Base-by-base conservation (phyloP, 2,888 invertebrate species). In the Himalopsyche anomala region DNA sequence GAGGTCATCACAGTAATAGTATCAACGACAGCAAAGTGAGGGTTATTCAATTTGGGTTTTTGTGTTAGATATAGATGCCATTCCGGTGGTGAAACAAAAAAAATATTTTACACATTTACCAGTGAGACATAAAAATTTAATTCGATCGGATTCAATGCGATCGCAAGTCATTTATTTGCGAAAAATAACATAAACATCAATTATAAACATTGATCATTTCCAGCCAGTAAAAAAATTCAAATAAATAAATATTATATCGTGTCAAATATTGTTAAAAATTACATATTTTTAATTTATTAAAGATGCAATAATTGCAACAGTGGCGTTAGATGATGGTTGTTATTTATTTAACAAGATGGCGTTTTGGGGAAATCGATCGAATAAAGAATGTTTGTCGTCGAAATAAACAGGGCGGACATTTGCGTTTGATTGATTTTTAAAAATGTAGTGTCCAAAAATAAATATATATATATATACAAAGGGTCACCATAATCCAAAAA, bases 401-500 rank as follows among this genome's bases (percentile, higher is more conserved):
- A 74, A 74, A 74, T 74, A 74, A 36, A 5, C 36, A 74, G 36
- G 74, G 74, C 36, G 74, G 74, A 74, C 74, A 74, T 74, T 74
- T 74, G 38, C 74, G 28, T 82, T 54, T 28, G 55, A 54, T 38
- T 54, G 55, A 45, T 19, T 28, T 82, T 51, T 36, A 82, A 54
- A 55, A 82, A 54, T 54, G n/a, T 54, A 55, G 80, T 80, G 84
- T 80, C 80, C 79, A 84, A 55, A 54, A 83, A 83, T 74, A 83
- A 28, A 74, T 74, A 83, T 19, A 38, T 84, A 11, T 40, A 45
- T 80, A 80, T 80, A 62, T 54, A 55, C 36, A 88, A 84, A 87
- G 87, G 80, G 87, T 85, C 87, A 86, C 88, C 88, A 88, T 82
- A 86, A 88, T 88, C 88, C 88, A 88, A 87, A 88, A 88, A 88